phyloP scores from a whole-genome alignment of 2,888 invertebrate genomes.

The Drosophila paranaensis region DNA sequence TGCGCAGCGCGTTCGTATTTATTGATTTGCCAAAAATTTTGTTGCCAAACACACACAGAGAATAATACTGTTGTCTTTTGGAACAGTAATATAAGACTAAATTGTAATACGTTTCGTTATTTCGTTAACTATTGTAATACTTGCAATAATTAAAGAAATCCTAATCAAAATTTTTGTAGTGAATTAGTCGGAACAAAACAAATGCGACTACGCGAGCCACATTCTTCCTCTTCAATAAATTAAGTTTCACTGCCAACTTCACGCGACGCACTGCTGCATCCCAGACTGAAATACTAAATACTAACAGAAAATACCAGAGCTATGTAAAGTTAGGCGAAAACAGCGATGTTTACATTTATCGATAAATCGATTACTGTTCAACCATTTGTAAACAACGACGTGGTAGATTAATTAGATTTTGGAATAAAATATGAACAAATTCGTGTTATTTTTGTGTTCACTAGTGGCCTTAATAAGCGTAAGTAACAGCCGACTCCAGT shows the following conservation, averaged over 20 bases:
- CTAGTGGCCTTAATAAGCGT: slow-evolving; percentile 46
- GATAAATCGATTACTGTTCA: slow-evolving; percentile 16
- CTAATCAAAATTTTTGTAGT: slow-evolving; percentile 27
- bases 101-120: slow-evolving; percentile 31
- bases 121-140: slow-evolving; percentile 31
- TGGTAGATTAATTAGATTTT: slow-evolving; percentile 52
- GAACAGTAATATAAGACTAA: slow-evolving; percentile 24
- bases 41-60: slow-evolving; percentile 53
- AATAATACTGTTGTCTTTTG: slow-evolving; percentile 64
- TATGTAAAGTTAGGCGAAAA: not conserved
- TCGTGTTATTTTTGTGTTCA: slow-evolving; percentile 25
- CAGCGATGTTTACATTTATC: not conserved
- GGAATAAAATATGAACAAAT: slow-evolving; percentile 47
- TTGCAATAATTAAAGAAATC: slow-evolving; percentile 12
- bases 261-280: slow-evolving; percentile 7
- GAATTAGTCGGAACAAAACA: slow-evolving; percentile 58
- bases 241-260: slow-evolving; percentile 29
- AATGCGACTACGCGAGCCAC: slow-evolving; percentile 59
- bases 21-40: slow-evolving; percentile 68
- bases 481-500: slow-evolving; percentile 7
- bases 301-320: not conserved
- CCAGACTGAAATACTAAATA: slow-evolving; percentile 23
- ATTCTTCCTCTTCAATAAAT: slow-evolving; percentile 54
- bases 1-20: slow-evolving; percentile 68
- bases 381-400: slow-evolving; percentile 72